Percentiles rank a stretch among this genome's conserved stretches.
Evolutionary conservation across 2,888 invertebrate genomes (phyloP).

Genomic region (Barypeithes pellucidus): DNA sequence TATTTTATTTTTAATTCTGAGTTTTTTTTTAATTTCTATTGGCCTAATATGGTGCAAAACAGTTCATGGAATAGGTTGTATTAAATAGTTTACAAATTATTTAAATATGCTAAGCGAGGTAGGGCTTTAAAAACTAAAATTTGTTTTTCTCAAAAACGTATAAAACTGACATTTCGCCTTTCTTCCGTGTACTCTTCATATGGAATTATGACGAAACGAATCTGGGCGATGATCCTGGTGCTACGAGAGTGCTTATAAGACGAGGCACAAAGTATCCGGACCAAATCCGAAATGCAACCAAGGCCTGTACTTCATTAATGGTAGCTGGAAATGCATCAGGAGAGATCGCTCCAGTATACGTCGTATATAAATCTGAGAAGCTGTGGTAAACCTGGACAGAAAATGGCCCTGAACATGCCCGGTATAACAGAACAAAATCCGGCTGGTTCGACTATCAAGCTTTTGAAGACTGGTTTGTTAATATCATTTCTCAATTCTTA

Average conservation of each 20-base stretch:
- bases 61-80: too few relatives aligned
- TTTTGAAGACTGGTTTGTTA: constrained; percentile 56
- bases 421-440: constrained; percentile 40
- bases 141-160: too few relatives aligned
- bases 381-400: constrained; percentile 44
- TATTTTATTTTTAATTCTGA: too few relatives aligned
- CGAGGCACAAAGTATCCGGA: constrained; percentile 59
- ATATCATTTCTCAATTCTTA: constrained; percentile 54
- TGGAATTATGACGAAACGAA: constrained; percentile 55
- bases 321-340: constrained; percentile 61
- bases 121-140: too few relatives aligned
- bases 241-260: constrained; percentile 46
- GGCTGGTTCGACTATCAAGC: constrained; percentile 51
- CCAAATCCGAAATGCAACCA: constrained; percentile 58
- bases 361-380: constrained; percentile 58
- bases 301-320: constrained; percentile 59
- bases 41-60: too few relatives aligned
- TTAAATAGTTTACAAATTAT: too few relatives aligned
- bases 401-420: constrained; percentile 49
- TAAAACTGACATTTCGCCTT: too few relatives aligned
- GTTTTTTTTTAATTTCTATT: too few relatives aligned
- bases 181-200: too few relatives aligned
- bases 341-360: constrained; percentile 59
- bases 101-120: too few relatives aligned
- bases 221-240: constrained; percentile 63